A percentile compares a stretch with the other conserved stretches of the same genome.
These are phyloP conservation scores for Chlorospingus semifuscus DNA, from an alignment of 2,797 vertebrate species.

Conservation along the genomic window DNA sequence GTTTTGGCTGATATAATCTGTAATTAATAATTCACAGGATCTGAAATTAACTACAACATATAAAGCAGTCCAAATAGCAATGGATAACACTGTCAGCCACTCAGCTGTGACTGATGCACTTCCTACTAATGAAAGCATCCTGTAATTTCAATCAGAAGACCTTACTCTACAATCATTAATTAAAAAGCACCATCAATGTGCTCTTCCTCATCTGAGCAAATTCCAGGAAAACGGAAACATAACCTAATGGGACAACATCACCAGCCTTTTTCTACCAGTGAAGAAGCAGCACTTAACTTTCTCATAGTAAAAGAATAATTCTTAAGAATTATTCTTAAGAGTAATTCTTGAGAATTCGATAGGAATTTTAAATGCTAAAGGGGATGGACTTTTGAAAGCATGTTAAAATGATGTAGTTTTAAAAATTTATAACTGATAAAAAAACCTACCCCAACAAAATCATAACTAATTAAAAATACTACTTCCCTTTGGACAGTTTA, in stretches of 20 bases:
- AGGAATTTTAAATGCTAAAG: background rate
- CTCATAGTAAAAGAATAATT: background rate
- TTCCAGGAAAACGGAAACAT: background rate
- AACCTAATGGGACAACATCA: background rate
- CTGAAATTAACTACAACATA: background rate
- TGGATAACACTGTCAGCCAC: background rate
- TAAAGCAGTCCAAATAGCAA: background rate
- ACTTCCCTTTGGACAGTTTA: background rate
- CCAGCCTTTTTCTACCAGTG: accelerated
- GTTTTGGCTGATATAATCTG: background rate
- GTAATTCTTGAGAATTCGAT: too few species aligned
- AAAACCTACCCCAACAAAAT: accelerated
- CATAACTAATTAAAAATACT: background rate
- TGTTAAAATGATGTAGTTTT: background rate
- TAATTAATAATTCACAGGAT: background rate
- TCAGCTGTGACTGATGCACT: background rate
- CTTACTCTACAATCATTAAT: background rate
- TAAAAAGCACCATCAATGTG: background rate
- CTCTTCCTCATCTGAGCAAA: background rate
- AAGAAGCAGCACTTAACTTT: background rate
- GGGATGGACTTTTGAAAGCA: background rate
- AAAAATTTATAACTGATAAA: background rate
- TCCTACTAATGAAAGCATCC: background rate
- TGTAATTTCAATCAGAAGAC: background rate
- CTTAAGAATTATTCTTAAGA: too few species aligned